Evolutionary conservation across 2,888 invertebrate genomes (phyloP).

Genomic region (Tipula vernalis): DNA sequence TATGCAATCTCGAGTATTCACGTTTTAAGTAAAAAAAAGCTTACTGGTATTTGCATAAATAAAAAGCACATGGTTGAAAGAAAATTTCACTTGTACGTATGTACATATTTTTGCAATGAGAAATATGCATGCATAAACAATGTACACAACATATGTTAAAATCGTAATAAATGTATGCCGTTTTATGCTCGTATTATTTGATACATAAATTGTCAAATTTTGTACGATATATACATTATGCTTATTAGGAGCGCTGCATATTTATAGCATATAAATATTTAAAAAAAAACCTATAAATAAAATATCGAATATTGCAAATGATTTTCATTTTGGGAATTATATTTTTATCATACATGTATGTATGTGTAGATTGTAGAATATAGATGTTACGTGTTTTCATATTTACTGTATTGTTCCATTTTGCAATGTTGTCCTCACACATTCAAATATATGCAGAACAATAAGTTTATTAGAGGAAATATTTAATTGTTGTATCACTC

Average conservation of each 20-base stretch:
- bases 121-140: neutral
- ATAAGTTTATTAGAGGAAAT: too few relatives aligned
- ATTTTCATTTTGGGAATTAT: neutral
- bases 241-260: neutral
- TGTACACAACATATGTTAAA: neutral
- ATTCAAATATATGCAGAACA: too few relatives aligned
- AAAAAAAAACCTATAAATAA: neutral
- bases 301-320: neutral
- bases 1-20: neutral
- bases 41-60: neutral
- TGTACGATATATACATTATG: neutral
- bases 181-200: neutral
- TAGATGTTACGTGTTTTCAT: too few relatives aligned
- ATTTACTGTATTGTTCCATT: too few relatives aligned
- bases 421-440: too few relatives aligned
- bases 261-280: neutral
- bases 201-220: neutral
- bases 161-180: neutral
- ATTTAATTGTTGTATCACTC: too few relatives aligned
- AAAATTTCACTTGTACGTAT: neutral
- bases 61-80: neutral
- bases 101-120: neutral
- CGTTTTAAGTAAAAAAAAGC: neutral
- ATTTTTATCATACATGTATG: neutral
- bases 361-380: neutral